Percentiles rank a stretch among this genome's conserved stretches.
phyloP scores from a whole-genome alignment of 2,797 vertebrate species.

The Cyprinella venusta region DNA sequence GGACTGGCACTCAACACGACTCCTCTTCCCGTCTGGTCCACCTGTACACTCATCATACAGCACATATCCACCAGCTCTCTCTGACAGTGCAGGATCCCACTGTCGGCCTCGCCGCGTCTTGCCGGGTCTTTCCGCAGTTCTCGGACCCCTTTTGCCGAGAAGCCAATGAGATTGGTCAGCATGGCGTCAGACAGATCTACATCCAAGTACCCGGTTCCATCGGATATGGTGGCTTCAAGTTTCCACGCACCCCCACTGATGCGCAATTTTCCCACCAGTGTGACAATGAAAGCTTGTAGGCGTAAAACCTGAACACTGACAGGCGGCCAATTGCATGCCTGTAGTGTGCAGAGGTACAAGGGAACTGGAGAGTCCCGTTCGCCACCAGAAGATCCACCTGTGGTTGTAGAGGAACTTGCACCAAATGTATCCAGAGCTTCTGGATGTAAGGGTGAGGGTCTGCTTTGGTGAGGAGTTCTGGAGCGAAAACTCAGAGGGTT shows the following conservation, averaged over 20 bases:
- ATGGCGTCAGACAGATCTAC: slow-evolving; percentile 87
- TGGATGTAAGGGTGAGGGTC: background rate
- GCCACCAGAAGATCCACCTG: slow-evolving; percentile 14
- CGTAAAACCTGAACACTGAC: slow-evolving; percentile 70
- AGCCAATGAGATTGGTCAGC: slow-evolving; percentile 87
- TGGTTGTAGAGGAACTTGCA: background rate
- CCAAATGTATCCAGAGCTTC: slow-evolving; percentile 40
- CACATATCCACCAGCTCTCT: slow-evolving; percentile 92
- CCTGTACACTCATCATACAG: slow-evolving; percentile 88
- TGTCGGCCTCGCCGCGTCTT: slow-evolving; percentile 76
- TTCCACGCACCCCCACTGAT: slow-evolving; percentile 82
- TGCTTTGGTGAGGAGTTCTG: background rate
- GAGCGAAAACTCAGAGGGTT: background rate
- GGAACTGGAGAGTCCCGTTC: slow-evolving; percentile 78
- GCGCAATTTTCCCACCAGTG: slow-evolving; percentile 88
- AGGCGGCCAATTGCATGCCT: slow-evolving; percentile 62
- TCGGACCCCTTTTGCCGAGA: slow-evolving; percentile 86
- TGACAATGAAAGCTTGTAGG: slow-evolving; percentile 94
- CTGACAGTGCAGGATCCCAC: slow-evolving; percentile 89
- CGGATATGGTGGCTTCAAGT: slow-evolving; percentile 88
- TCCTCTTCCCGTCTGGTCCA: slow-evolving; percentile 77
- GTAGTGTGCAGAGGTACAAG: slow-evolving; percentile 85
- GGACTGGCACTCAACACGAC: slow-evolving; percentile 80
- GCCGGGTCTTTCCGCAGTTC: slow-evolving; percentile 82
- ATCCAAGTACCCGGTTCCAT: slow-evolving; percentile 90